Percentiles rank a stretch among this genome's conserved stretches.
Evolutionary conservation across 2,888 invertebrate genomes (phyloP).

Genomic region (Crioceris asparagi): DNA sequence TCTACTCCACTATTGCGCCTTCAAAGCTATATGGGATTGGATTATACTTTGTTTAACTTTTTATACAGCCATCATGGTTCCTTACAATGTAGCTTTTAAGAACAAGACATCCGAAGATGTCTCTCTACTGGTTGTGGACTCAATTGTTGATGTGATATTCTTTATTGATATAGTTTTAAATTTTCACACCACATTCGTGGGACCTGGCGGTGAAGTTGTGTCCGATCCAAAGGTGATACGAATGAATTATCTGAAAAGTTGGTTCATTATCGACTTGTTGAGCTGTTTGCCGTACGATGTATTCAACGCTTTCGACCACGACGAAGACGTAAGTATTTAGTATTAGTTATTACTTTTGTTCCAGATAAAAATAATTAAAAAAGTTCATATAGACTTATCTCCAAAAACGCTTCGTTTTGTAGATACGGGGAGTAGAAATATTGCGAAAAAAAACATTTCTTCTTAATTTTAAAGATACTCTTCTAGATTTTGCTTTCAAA

Average conservation of each 20-base stretch:
- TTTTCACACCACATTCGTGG: conserved; percentile 99
- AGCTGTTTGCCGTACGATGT: conserved; percentile 99
- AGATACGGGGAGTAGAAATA: too few species aligned
- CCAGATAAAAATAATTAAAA: too few species aligned
- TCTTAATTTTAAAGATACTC: too few species aligned
- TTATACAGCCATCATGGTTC: conserved; percentile 89
- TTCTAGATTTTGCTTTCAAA: too few species aligned
- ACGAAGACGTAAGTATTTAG: conserved; percentile 86
- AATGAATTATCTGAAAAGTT: conserved; percentile 98
- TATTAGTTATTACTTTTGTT: too few species aligned
- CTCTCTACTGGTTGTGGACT: conserved; percentile 87
- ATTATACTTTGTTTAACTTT: conserved; percentile 98
- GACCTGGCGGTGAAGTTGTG: conserved; percentile 91
- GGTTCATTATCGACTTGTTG: conserved; percentile 98
- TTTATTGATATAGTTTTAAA: conserved; percentile 99
- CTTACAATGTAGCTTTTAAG: conserved; percentile 56
- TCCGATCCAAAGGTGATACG: conserved; percentile 97
- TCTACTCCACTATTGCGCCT: conserved; percentile 98
- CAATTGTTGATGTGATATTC: conserved; percentile 99
- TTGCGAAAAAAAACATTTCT: too few species aligned
- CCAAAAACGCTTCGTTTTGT: too few species aligned
- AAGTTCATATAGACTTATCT: too few species aligned
- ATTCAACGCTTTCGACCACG: conserved; percentile 99
- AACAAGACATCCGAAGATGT: conserved; percentile 98
- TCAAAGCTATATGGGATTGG: conserved; percentile 99